phyloP scores from a whole-genome alignment of 2,113 vertebrate genomes.

The Centropus bengalensis region DNA sequence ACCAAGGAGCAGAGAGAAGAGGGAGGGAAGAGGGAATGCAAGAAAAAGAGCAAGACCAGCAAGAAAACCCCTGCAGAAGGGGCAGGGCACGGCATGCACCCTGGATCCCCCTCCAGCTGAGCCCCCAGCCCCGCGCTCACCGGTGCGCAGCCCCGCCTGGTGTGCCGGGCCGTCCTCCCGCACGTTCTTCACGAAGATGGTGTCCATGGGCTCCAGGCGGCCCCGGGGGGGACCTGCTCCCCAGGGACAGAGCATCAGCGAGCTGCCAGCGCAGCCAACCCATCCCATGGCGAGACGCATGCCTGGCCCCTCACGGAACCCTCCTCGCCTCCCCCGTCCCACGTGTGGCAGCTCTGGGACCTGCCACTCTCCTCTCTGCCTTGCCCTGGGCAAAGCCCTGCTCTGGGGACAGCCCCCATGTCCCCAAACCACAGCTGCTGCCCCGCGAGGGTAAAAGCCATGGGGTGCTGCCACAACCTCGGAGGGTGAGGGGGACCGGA shows the following conservation, averaged over 20 bases:
- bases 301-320: fast-evolving
- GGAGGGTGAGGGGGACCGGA: fast-evolving
- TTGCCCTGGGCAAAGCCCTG: not conserved
- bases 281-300: fast-evolving
- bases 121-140: slow-evolving; percentile 67
- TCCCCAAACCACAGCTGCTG: fast-evolving
- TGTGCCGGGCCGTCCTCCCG: slow-evolving; percentile 92
- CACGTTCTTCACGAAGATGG: slow-evolving; percentile 98
- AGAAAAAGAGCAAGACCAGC: not conserved
- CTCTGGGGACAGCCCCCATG: fast-evolving
- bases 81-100: fast-evolving
- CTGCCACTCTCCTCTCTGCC: no score
- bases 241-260: not conserved
- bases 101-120: not conserved
- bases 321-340: not conserved
- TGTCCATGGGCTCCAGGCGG: slow-evolving; percentile 96
- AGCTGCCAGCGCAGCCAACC: not conserved
- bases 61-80: not conserved
- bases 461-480: fast-evolving
- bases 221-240: slow-evolving; percentile 65
- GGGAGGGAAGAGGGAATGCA: not conserved
- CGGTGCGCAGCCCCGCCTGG: slow-evolving; percentile 90
- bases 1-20: not conserved
- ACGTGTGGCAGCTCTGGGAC: fast-evolving
- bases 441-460: not conserved